Base-by-base conservation (phyloP, 1,140 invertebrate species). In the Drosophila repletoides region DNA sequence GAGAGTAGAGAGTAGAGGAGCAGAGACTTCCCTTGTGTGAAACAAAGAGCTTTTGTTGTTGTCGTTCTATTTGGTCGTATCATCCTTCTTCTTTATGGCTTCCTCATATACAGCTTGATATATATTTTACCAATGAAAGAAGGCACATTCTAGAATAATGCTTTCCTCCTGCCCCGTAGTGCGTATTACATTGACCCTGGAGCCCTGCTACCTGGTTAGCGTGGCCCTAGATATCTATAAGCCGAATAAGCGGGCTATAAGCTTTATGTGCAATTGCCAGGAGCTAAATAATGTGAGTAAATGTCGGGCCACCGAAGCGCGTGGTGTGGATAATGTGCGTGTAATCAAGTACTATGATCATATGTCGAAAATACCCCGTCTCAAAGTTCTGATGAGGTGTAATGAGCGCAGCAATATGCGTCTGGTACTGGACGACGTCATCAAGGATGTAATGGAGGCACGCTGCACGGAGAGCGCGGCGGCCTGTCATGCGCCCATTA, bases 121-220 rank as follows among this genome's bases (percentile, higher is more conserved):
- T n/a, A n/a, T n/a, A n/a, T n/a, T n/a, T n/a, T n/a, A n/a, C n/a
- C n/a, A n/a, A n/a, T n/a, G n/a, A n/a, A n/a, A n/a, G n/a, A n/a
- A n/a, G n/a, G n/a, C n/a, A n/a, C n/a, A 2, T 12, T 21, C 21
- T n/a, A 33, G 15, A 17, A n/a, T n/a, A n/a, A n/a, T n/a, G n/a
- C n/a, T n/a, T n/a, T n/a, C n/a, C n/a, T 24, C 7, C 15, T 45
- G 21, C 9, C 5, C 26, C n/a, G 0, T 10, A 86, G 80, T 77
- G 36, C 60, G 87, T 5, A 65, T 89, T 17, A 67, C 76, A 7
- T 10, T 89, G 12, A 53, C 72, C 0, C 5, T 89, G 64, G 81
- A 89, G 17, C 67, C 87, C 1, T 84, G 87, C 36, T 89, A 88
- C 22, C 60, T 89, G 61, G 72, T 79, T 41, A 88, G 71, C 52